These are phyloP conservation scores for Mallotus villosus DNA, from an alignment of 2,797 vertebrate genomes.

Conservation along the genomic window DNA sequence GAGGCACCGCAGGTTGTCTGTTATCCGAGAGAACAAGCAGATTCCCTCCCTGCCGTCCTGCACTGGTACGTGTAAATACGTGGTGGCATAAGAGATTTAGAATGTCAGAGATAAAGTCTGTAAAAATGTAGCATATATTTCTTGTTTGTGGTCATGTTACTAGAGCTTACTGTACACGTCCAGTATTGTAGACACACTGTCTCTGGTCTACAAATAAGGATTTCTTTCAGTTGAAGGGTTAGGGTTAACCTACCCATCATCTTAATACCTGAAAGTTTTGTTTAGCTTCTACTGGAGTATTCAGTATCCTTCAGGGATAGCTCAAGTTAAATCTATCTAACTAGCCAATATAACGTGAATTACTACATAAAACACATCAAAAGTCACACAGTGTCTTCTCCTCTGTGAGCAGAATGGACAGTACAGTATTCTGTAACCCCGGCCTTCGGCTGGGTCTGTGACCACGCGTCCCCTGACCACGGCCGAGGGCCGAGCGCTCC, in stretches of 20 bases:
- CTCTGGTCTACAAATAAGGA: no score
- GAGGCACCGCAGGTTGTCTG: conserved; percentile 38
- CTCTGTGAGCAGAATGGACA: neutral
- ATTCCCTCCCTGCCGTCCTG: conserved; percentile 15
- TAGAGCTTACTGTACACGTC: neutral
- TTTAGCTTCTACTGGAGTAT: neutral
- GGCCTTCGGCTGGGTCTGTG: neutral
- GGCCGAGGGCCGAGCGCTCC: neutral
- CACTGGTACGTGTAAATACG: conserved; percentile 44
- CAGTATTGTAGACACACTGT: neutral
- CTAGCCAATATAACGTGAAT: no score
- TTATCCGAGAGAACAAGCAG: conserved; percentile 52
- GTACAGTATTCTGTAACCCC: neutral
- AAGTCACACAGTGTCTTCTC: neutral
- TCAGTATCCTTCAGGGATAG: no score
- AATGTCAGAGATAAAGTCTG: no score
- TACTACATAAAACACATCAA: no score
- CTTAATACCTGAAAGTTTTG: neutral
- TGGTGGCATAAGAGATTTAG: neutral
- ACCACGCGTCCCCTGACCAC: neutral
- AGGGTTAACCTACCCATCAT: neutral
- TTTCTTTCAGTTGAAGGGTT: no score
- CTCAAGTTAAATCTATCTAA: no score
- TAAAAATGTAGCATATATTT: neutral
- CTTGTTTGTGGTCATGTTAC: neutral